These are phyloP conservation scores for Spermophilus dauricus DNA, from an alignment of 2,113 vertebrate genomes.

Conservation along the genomic window DNA sequence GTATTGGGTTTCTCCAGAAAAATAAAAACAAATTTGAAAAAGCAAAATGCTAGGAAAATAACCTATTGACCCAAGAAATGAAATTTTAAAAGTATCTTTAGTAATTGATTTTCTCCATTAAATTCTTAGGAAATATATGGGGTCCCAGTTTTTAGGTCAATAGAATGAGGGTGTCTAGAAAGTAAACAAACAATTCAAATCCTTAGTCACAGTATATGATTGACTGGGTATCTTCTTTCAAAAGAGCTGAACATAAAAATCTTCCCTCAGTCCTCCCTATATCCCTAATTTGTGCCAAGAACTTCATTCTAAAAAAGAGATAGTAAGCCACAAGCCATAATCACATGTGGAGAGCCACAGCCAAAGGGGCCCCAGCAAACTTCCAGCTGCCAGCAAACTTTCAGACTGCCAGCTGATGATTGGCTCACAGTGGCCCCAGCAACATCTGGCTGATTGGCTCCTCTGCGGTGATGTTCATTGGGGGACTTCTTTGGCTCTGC, in stretches of 20 bases:
- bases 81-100: conserved; percentile 39
- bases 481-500: no score
- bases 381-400: no score
- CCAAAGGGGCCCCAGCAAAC: no score
- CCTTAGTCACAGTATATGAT: conserved; percentile 40
- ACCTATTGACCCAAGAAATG: conserved; percentile 46
- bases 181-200: conserved; percentile 51
- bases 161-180: conserved; percentile 39
- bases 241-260: conserved; percentile 42
- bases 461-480: no score
- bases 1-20: neutral
- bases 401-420: no score
- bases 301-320: neutral
- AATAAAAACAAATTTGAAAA: neutral
- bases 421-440: no score
- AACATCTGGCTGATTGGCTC: no score
- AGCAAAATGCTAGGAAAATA: conserved; percentile 57
- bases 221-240: conserved; percentile 39
- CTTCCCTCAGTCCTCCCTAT: neutral
- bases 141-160: neutral
- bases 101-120: conserved; percentile 33
- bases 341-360: no score
- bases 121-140: conserved; percentile 47
- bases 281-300: conserved; percentile 22
- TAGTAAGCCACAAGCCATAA: neutral